Base-by-base conservation (phyloP, 2,797 vertebrate genomes). In the Melanotaenia parkinsoni region DNA sequence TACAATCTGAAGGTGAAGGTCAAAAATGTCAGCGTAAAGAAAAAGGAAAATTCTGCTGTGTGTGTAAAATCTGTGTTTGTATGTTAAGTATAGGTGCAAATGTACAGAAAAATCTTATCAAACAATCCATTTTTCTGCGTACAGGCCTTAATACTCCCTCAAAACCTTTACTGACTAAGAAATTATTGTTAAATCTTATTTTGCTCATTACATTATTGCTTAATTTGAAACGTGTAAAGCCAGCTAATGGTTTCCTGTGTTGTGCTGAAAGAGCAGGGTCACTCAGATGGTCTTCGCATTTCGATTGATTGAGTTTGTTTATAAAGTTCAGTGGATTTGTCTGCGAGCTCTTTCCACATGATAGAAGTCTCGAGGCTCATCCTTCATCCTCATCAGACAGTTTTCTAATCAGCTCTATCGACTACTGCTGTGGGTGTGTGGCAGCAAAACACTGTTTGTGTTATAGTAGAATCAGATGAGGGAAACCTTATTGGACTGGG, bases 391-490 rank as follows among this genome's bases (percentile, higher is more conserved):
- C 72, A 83, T 84, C 78, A 77, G 78, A 87, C 81, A 71, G 79
- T 81, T 85, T 78, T 81, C 75, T 86, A 83, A 89, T 88, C 83
- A 83, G 82, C 70, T 73, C 33, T 66, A 80, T 84, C n/a, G 71
- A 87, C 79, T 73, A 32, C 59, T 79, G 66, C 76, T 77, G 63
- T 77, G 70, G 68, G 72, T 20, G 14, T 57, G 67, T 64, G 71
- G 80, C 76, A 57, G 72, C 58, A 62, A 70, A 73, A 70, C 33
- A 16, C 40, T 43, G 61, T 70, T 64, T 62, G 50, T 59, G 64
- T 75, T 80, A 22, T 37, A 47, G 67, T 56, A 58, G 24, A 61
- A 63, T 70, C 45, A 56, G 63, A 77, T 72, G 54, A 69, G 51
- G 60, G 56, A 53, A 72, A 65, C 16, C 30, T 66, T 59, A 60